A percentile compares a stretch with the other conserved stretches of the same genome.
These are phyloP conservation scores for Momotus momota DNA, from an alignment of 2,797 vertebrate species.

Conservation along the genomic window DNA sequence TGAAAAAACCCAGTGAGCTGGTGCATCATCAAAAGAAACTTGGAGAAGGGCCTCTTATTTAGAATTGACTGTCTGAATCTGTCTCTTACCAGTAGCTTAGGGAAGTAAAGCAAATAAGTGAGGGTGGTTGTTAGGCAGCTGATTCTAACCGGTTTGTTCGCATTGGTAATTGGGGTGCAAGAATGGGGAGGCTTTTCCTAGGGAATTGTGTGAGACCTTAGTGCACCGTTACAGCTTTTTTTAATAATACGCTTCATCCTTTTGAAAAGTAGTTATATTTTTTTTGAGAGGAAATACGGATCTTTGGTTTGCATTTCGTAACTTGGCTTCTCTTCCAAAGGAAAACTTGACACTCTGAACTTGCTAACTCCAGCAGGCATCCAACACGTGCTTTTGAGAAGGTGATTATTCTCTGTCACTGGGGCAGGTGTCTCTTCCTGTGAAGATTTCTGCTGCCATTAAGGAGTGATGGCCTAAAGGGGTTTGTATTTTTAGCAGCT, in stretches of 20 bases:
- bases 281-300: neutral
- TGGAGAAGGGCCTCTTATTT: neutral
- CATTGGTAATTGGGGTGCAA: neutral
- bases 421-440: conserved; percentile 42
- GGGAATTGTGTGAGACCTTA: neutral
- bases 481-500: conserved; percentile 65
- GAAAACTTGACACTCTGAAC: neutral
- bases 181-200: neutral
- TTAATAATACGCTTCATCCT: neutral
- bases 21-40: neutral
- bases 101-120: neutral
- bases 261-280: neutral
- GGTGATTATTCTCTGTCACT: conserved; percentile 61
- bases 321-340: neutral
- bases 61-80: neutral
- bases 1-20: neutral
- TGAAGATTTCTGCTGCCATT: conserved; percentile 57
- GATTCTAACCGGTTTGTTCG: neutral
- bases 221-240: neutral
- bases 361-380: conserved; percentile 35
- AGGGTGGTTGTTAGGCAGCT: neutral
- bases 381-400: conserved; percentile 8
- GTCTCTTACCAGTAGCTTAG: neutral
- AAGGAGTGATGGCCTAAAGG: conserved; percentile 49
- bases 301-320: conserved; percentile 15